Conservation (phyloP, 2,888 invertebrate species). For the Melieria omissa region DNA sequence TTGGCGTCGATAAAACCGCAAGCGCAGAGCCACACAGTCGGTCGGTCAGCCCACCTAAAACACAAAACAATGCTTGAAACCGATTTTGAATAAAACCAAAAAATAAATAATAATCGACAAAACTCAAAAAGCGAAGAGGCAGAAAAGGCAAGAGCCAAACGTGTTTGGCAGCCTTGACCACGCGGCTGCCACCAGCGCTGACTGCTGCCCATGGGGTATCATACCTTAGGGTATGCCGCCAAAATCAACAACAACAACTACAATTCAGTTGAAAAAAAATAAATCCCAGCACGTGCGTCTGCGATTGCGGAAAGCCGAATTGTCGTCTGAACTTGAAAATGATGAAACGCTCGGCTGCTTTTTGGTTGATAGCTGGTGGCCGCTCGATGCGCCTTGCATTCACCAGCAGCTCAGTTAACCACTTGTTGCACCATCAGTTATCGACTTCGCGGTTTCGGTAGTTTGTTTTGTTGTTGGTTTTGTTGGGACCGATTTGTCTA, state of each 20-base stretch:
- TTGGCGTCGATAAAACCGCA: constrained; percentile 31
- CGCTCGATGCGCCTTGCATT: too few relatives aligned
- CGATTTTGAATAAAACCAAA: background rate
- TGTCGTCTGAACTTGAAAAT: too few relatives aligned
- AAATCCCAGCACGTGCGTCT: constrained; percentile 57
- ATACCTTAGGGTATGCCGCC: background rate
- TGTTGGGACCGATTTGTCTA: background rate
- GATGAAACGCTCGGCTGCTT: too few relatives aligned
- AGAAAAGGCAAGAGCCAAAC: constrained; percentile 6
- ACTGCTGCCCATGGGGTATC: background rate
- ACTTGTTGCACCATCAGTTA: too few relatives aligned
- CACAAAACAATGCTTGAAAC: constrained; percentile 1
- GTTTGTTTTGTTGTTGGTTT: background rate
- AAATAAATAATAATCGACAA: background rate
- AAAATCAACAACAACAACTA: background rate
- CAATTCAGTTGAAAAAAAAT: constrained; percentile 12
- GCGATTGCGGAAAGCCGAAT: constrained; percentile 39
- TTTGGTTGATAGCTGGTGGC: too few relatives aligned
- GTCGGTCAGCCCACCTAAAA: constrained; percentile 9
- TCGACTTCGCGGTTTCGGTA: too few relatives aligned
- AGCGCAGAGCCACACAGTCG: background rate
- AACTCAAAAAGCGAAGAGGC: background rate
- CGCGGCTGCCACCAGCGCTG: constrained; percentile 20
- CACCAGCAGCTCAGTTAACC: too few relatives aligned
- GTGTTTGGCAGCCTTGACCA: constrained; percentile 42